A percentile compares a stretch with the other conserved stretches of the same genome.
phyloP scores from a whole-genome alignment of 2,113 vertebrate genomes.

The Odontophorus gujanensis region DNA sequence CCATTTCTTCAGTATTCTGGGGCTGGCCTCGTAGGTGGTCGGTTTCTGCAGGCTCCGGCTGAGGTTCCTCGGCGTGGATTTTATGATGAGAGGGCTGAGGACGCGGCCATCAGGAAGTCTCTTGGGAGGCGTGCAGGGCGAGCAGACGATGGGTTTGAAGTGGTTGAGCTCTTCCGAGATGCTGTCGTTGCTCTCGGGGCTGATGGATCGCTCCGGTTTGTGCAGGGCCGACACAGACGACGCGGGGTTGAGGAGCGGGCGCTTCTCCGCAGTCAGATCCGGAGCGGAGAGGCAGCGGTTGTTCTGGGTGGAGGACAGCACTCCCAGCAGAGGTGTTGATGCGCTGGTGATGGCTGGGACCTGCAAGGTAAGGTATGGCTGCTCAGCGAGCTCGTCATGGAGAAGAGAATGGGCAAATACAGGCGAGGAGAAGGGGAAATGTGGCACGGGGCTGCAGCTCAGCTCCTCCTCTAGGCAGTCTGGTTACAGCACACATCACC shows the following conservation, averaged over 20 bases:
- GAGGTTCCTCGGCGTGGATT: constrained; percentile 94
- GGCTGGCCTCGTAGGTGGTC: constrained; percentile 91
- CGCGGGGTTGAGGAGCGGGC: constrained; percentile 73
- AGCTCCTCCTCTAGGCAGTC: background rate
- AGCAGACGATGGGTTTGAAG: constrained; percentile 98
- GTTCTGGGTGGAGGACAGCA: constrained; percentile 91
- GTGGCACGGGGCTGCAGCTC: fast-evolving
- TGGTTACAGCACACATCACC: background rate
- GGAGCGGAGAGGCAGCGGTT: constrained; percentile 90
- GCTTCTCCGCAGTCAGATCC: constrained; percentile 80
- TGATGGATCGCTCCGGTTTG: constrained; percentile 87
- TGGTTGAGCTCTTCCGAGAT: constrained; percentile 98
- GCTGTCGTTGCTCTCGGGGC: constrained; percentile 97
- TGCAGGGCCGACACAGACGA: constrained; percentile 68
- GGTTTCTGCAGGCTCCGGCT: constrained; percentile 86
- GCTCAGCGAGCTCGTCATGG: background rate
- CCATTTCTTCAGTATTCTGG: constrained; percentile 92
- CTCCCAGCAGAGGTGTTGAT: constrained; percentile 82
- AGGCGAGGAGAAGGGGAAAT: background rate
- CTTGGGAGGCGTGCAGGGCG: constrained; percentile 94
- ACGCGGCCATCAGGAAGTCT: constrained; percentile 90
- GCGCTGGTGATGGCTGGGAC: constrained; percentile 29
- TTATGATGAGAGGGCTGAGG: constrained; percentile 90
- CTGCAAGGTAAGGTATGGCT: constrained; percentile 56
- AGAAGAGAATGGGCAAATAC: fast-evolving